phyloP scores from a whole-genome alignment of 2,888 invertebrate species.

The Drosophila recens region DNA sequence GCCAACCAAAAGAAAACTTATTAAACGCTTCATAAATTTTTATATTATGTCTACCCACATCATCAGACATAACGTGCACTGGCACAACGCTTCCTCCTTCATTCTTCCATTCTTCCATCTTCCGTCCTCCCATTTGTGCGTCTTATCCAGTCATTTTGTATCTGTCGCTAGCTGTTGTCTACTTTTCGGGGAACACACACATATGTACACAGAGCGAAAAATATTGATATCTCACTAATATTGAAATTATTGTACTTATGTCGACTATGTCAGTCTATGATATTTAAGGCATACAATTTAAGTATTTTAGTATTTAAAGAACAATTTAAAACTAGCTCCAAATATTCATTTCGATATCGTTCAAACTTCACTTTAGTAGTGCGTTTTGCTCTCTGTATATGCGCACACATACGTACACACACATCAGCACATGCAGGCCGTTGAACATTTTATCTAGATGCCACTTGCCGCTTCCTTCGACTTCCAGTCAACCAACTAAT shows the following conservation, averaged over 20 bases:
- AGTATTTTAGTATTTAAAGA: no score
- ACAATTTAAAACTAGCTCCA: no score
- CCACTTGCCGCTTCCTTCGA: constrained; percentile 42
- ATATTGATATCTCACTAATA: no score
- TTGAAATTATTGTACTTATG: no score
- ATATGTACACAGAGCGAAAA: constrained; percentile 17
- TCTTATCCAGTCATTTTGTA: constrained; percentile 76
- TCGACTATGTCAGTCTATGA: no score
- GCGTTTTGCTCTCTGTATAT: background rate
- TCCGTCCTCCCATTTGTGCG: constrained; percentile 37
- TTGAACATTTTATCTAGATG: constrained; percentile 78
- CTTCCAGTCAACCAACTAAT: constrained; percentile 68
- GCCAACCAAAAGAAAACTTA: constrained; percentile 76
- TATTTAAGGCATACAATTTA: no score
- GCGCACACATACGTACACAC: constrained; percentile 12
- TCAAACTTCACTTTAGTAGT: no score
- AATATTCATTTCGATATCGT: no score
- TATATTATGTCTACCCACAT: constrained; percentile 82
- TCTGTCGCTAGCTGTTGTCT: constrained; percentile 71
- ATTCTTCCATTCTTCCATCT: constrained; percentile 38
- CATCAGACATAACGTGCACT: constrained; percentile 78
- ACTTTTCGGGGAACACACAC: constrained; percentile 60
- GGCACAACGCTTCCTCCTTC: constrained; percentile 36
- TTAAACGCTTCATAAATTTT: constrained; percentile 84
- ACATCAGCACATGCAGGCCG: constrained; percentile 68